These are phyloP conservation scores for Glandiceps talaboti DNA, from an alignment of 53 echinoderm and acorn worm species.

Conservation along the genomic window DNA sequence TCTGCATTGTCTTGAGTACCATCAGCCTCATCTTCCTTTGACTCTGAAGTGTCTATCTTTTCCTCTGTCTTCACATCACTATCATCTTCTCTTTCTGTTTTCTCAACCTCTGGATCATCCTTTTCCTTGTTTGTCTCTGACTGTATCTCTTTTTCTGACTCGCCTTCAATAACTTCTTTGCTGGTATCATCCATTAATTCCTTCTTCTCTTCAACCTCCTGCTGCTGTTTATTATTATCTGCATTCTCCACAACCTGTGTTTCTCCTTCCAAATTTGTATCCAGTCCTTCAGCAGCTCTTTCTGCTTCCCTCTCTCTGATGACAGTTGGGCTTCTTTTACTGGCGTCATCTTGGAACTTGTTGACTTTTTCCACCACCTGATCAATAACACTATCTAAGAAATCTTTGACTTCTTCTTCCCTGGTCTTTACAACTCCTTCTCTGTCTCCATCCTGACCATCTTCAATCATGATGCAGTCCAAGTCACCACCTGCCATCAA, in stretches of 20 bases:
- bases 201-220: background rate
- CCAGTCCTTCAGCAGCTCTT: background rate
- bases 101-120: background rate
- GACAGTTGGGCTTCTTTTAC: background rate
- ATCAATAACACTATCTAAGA: conserved; percentile 16
- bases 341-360: background rate
- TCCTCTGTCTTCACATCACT: background rate
- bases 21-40: too few species aligned
- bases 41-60: too few species aligned
- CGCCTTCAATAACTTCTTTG: too few species aligned
- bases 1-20: too few species aligned
- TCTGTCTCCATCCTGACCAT: conserved; percentile 8
- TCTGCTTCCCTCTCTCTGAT: background rate
- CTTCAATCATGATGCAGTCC: conserved; percentile 41
- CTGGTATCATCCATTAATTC: background rate
- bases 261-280: background rate
- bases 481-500: conserved; percentile 78
- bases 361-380: conserved; percentile 13
- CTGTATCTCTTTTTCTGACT: too few species aligned
- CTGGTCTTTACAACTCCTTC: conserved; percentile 1
- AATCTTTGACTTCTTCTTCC: conserved; percentile 14
- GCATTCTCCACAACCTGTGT: background rate
- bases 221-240: background rate
- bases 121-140: too few species aligned
- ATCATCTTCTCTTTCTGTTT: background rate